phyloP scores from a whole-genome alignment of 1,140 invertebrate genomes.

The Theocolax elegans region DNA sequence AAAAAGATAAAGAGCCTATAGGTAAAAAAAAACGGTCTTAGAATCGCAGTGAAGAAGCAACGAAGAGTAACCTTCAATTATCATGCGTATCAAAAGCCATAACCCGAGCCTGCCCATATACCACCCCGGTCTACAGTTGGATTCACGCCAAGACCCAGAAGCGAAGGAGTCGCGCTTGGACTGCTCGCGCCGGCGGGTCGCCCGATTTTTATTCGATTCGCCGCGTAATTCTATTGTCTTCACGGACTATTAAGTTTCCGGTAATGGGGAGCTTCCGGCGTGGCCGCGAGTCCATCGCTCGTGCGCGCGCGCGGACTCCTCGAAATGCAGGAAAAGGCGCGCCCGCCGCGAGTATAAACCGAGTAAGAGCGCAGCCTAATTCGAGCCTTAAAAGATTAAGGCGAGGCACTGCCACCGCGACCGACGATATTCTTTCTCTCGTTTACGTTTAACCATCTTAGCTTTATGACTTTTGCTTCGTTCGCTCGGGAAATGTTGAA shows the following conservation, averaged over 20 bases:
- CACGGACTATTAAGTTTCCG: slow-evolving; percentile 68
- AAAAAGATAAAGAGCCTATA: no score
- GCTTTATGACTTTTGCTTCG: neutral
- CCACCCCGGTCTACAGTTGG: no score
- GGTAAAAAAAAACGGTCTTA: no score
- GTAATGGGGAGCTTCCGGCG: slow-evolving; percentile 64
- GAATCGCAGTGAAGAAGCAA: no score
- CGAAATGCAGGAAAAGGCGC: slow-evolving; percentile 68
- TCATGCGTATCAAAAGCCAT: no score
- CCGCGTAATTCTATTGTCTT: slow-evolving; percentile 68
- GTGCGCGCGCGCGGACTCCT: slow-evolving; percentile 54
- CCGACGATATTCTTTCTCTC: no score
- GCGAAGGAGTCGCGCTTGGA: slow-evolving; percentile 24
- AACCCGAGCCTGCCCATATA: no score
- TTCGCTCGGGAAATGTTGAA: neutral
- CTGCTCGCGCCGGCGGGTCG: slow-evolving; percentile 26
- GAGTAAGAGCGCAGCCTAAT: slow-evolving; percentile 52
- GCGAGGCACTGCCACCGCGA: slow-evolving; percentile 58
- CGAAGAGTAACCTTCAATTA: no score
- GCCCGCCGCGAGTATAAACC: slow-evolving; percentile 41
- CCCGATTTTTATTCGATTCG: slow-evolving; percentile 64
- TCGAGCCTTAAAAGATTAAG: slow-evolving; percentile 64
- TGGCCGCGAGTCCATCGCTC: slow-evolving; percentile 1
- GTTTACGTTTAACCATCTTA: slow-evolving; percentile 24
- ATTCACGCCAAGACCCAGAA: no score